Conservation (phyloP, 53 echinoderm and acorn worm genomes). For the Holothuria scabra region DNA sequence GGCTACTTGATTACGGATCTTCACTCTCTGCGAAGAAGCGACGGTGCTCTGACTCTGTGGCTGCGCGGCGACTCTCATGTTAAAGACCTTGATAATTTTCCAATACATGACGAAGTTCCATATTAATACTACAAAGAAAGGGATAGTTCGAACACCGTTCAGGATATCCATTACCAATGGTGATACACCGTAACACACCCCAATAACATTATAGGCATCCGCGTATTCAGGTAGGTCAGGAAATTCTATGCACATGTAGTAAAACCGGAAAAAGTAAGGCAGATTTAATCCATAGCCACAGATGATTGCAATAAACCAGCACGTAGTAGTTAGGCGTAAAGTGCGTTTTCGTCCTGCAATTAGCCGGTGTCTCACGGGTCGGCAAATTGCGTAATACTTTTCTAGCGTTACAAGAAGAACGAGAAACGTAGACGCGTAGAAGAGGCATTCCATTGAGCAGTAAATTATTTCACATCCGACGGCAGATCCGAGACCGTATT, state of each 20-base stretch:
- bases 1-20: slow-evolving; percentile 82
- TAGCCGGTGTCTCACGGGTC: slow-evolving; percentile 67
- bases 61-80: slow-evolving; percentile 54
- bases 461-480: slow-evolving; percentile 64
- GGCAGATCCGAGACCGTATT: slow-evolving; percentile 57
- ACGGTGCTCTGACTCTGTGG: slow-evolving; percentile 28
- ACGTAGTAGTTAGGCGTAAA: slow-evolving; percentile 39
- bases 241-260: slow-evolving; percentile 60
- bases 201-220: slow-evolving; percentile 54
- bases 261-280: slow-evolving; percentile 62
- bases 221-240: slow-evolving; percentile 60
- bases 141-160: slow-evolving; percentile 72
- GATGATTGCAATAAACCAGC: slow-evolving; percentile 60
- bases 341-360: slow-evolving; percentile 68
- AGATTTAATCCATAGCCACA: slow-evolving; percentile 61
- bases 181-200: slow-evolving; percentile 41
- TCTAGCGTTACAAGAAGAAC: slow-evolving; percentile 82
- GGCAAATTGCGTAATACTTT: slow-evolving; percentile 82
- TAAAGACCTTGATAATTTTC: slow-evolving; percentile 60
- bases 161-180: slow-evolving; percentile 24
- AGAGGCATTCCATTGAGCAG: slow-evolving; percentile 58
- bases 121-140: slow-evolving; percentile 75
- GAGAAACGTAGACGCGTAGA: slow-evolving; percentile 72
- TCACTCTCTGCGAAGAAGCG: slow-evolving; percentile 54
- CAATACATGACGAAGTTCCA: slow-evolving; percentile 67